These are phyloP conservation scores for Thecocarcelia acutangulata DNA, from an alignment of 2,888 invertebrate species.

Conservation along the genomic window DNA sequence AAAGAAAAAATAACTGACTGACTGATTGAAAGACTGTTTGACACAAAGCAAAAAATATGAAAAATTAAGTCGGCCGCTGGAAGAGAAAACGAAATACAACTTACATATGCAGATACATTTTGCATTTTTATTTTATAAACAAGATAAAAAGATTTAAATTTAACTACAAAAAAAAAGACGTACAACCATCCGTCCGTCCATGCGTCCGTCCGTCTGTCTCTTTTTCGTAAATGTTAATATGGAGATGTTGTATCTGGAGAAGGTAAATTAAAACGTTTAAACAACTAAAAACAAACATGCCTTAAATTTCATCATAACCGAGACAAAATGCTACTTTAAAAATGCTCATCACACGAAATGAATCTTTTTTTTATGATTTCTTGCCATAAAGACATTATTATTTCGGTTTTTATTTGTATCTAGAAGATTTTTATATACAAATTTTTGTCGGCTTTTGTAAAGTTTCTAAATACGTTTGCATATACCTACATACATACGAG, in stretches of 20 bases:
- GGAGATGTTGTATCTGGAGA: slow-evolving; percentile 28
- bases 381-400: slow-evolving; percentile 8
- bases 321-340: slow-evolving; percentile 63
- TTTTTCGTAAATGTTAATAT: too few species aligned
- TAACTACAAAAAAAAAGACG: slow-evolving; percentile 21
- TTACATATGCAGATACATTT: slow-evolving; percentile 20
- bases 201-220: slow-evolving; percentile 5
- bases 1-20: not conserved
- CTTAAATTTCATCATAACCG: slow-evolving; percentile 59
- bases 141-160: not conserved
- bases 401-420: slow-evolving; percentile 7
- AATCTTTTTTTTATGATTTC: slow-evolving; percentile 31
- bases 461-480: slow-evolving; percentile 60
- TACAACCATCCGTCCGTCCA: too few species aligned
- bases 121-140: slow-evolving; percentile 11
- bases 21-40: too few species aligned
- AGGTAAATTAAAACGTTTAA: slow-evolving; percentile 54
- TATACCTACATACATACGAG: too few species aligned
- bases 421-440: slow-evolving; percentile 40
- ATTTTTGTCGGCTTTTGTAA: slow-evolving; percentile 60
- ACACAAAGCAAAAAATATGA: not conserved
- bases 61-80: not conserved
- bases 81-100: not conserved
- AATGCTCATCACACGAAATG: slow-evolving; percentile 22
- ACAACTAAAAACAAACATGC: slow-evolving; percentile 45